phyloP scores from a whole-genome alignment of 2,888 invertebrate species.

The Oeneis ivallda region DNA sequence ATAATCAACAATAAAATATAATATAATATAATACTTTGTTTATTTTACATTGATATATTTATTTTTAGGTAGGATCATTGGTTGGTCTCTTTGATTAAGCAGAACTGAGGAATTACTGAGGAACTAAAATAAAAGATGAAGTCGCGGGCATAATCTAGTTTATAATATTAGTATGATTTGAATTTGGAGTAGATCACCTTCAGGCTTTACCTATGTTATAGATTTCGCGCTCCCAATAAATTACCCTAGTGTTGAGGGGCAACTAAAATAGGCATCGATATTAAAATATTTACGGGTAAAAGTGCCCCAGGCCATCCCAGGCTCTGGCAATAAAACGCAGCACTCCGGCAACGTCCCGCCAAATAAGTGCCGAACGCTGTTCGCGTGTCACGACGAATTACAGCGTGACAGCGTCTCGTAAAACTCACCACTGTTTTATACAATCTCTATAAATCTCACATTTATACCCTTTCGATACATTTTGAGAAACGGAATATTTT shows the following conservation, averaged over 20 bases:
- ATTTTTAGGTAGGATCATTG: too few relatives aligned
- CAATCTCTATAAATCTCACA: slow-evolving; percentile 35
- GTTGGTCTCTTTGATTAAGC: too few relatives aligned
- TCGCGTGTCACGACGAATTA: slow-evolving; percentile 40
- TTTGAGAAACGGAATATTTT: not conserved
- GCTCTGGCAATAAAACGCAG: slow-evolving; percentile 20
- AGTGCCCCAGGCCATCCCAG: slow-evolving; percentile 4
- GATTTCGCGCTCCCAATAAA: too few relatives aligned
- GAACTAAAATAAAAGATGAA: too few relatives aligned
- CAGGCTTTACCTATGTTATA: too few relatives aligned
- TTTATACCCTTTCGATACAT: slow-evolving; percentile 21
- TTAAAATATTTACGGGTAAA: slow-evolving; percentile 18
- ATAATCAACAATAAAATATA: too few relatives aligned
- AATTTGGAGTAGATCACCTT: too few relatives aligned
- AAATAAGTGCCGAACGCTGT: slow-evolving; percentile 32
- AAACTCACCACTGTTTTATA: slow-evolving; percentile 38
- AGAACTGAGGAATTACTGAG: too few relatives aligned
- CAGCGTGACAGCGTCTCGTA: slow-evolving; percentile 35
- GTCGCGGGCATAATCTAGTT: too few relatives aligned
- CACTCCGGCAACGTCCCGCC: not conserved
- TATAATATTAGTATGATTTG: too few relatives aligned
- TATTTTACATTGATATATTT: too few relatives aligned
- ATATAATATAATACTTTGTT: too few relatives aligned
- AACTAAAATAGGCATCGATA: not conserved
- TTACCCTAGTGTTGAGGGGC: not conserved